phyloP scores from a whole-genome alignment of 2,797 vertebrate species.

The Tauraco hartlaubi region DNA sequence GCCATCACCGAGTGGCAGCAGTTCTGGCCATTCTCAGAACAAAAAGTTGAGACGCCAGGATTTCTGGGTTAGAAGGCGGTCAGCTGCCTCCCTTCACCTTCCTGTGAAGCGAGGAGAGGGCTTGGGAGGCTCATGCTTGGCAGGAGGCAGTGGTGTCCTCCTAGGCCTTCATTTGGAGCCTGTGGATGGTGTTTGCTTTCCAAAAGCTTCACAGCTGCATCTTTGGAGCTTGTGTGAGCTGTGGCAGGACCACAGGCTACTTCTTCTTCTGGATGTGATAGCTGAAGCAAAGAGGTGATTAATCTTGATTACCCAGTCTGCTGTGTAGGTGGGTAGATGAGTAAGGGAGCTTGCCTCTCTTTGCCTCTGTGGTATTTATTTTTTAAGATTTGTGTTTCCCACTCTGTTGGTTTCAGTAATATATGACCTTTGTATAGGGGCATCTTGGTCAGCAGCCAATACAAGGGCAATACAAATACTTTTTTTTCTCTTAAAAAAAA shows the following conservation, averaged over 20 bases:
- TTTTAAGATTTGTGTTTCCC: background rate
- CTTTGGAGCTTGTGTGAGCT: background rate
- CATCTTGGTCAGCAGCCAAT: background rate
- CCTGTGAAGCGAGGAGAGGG: background rate
- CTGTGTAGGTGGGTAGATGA: background rate
- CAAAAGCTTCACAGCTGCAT: background rate
- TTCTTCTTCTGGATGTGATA: background rate
- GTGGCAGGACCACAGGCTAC: background rate
- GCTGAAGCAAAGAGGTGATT: background rate
- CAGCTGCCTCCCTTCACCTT: background rate
- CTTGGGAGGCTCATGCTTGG: background rate
- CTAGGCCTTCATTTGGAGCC: background rate
- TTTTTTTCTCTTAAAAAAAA: background rate
- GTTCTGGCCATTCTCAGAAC: background rate
- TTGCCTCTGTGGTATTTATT: background rate
- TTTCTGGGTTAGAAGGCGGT: background rate
- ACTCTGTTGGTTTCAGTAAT: background rate
- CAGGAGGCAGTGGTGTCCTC: background rate
- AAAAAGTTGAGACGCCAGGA: background rate
- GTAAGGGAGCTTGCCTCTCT: background rate
- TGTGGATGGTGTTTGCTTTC: background rate
- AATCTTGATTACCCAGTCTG: background rate
- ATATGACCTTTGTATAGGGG: background rate
- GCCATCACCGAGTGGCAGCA: rapidly evolving
- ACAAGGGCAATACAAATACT: background rate